Evolutionary conservation across 2,888 invertebrate species (phyloP).

Genomic region (Calephelis perditalis): DNA sequence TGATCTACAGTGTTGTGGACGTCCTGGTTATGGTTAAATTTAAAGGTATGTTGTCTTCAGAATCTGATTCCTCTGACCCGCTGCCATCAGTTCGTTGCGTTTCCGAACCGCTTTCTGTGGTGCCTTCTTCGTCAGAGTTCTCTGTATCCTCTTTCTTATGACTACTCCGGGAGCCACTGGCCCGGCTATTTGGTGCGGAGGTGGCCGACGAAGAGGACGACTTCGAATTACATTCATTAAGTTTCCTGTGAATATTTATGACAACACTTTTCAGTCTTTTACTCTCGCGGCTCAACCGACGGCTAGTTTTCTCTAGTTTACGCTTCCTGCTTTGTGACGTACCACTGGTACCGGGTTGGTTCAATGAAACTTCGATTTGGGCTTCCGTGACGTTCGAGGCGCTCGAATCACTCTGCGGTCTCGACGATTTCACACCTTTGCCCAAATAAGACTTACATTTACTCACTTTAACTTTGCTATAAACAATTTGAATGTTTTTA

Average conservation of each 20-base stretch:
- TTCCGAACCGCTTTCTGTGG: not conserved
- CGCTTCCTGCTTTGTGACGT: conserved; percentile 23
- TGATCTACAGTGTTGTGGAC: conserved; percentile 7
- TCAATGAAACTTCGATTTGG: conserved; percentile 17
- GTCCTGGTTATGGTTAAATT: conserved; percentile 50
- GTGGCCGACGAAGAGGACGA: conserved; percentile 3
- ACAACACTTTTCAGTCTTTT: conserved; percentile 67
- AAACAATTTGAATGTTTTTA: conserved; percentile 22
- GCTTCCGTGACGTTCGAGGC: conserved; percentile 20
- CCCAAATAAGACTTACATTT: conserved; percentile 51
- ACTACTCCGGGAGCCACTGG: not conserved
- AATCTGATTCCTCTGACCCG: conserved; percentile 37
- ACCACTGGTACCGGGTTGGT: conserved; percentile 36
- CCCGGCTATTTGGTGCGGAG: conserved; percentile 3
- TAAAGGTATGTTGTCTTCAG: conserved; percentile 57
- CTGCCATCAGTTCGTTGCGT: conserved; percentile 6
- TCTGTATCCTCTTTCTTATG: not conserved
- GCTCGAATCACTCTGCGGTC: conserved; percentile 24
- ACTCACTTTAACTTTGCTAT: conserved; percentile 36
- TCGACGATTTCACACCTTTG: conserved; percentile 55
- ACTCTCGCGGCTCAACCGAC: conserved; percentile 40
- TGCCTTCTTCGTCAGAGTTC: not conserved
- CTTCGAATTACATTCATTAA: conserved; percentile 15
- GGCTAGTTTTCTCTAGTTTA: conserved; percentile 23
- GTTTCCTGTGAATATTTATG: conserved; percentile 45